These are phyloP conservation scores for Maniola hyperantus DNA, from an alignment of 2,888 invertebrate species.

Conservation along the genomic window DNA sequence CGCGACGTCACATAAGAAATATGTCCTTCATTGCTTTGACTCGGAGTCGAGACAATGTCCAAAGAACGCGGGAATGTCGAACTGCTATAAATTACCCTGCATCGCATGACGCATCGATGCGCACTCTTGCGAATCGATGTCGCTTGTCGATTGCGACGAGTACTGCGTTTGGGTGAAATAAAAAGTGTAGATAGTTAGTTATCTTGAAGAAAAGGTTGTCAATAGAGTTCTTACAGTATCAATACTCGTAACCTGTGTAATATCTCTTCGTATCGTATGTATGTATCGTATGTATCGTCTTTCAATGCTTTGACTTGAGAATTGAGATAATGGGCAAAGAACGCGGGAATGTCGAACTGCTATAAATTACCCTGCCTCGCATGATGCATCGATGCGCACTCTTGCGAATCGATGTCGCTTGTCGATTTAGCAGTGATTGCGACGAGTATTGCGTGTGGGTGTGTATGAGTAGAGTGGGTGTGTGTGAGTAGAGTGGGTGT, in stretches of 20 bases:
- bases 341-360: constrained; percentile 9
- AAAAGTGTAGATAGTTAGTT: too few species aligned
- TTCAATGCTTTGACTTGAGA: too few species aligned
- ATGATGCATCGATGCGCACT: constrained; percentile 1
- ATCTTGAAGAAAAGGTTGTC: too few species aligned
- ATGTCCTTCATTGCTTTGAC: constrained; percentile 3
- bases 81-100: constrained; percentile 5
- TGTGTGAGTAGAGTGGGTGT: neutral
- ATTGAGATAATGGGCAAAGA: neutral
- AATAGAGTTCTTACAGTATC: too few species aligned
- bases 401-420: neutral
- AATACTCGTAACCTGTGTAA: too few species aligned
- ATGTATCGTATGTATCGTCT: too few species aligned
- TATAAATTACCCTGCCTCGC: constrained; percentile 1
- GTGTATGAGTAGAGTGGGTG: too few species aligned
- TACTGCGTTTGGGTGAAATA: neutral
- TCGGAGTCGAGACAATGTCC: constrained; percentile 9
- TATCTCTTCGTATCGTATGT: too few species aligned
- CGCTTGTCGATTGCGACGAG: neutral
- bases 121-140: neutral
- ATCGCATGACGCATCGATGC: neutral
- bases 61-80: constrained; percentile 6
- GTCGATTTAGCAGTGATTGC: neutral
- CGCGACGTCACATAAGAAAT: neutral
- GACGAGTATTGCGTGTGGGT: neutral